A percentile compares a stretch with the other conserved stretches of the same genome.
Conservation (phyloP, 2,797 vertebrate genomes). For the Mycteria americana region DNA sequence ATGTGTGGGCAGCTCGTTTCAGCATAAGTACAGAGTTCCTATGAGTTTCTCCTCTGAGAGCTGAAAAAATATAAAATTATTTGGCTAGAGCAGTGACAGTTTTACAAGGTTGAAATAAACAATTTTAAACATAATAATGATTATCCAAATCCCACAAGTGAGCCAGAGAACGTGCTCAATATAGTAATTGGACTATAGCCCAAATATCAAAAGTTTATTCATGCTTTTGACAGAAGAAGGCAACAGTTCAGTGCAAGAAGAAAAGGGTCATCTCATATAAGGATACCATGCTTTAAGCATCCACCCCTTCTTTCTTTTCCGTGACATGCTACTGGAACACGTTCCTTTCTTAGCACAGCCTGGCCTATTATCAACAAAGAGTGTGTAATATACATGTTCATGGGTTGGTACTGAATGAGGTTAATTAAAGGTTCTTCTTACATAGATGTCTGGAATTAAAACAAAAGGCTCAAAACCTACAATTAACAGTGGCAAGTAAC, state of each 20-base stretch:
- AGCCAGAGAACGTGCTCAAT: not conserved
- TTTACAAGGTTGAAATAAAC: not conserved
- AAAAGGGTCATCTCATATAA: not conserved
- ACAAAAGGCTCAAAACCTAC: conserved; percentile 63
- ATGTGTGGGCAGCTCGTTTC: not conserved
- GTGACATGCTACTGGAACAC: conserved; percentile 14
- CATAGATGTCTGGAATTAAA: conserved; percentile 68
- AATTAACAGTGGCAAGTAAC: conserved; percentile 70
- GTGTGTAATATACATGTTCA: conserved; percentile 59
- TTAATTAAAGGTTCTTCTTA: conserved; percentile 75
- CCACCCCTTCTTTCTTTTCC: conserved; percentile 22
- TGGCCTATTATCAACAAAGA: conserved; percentile 58
- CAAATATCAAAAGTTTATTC: not conserved
- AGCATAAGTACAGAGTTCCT: not conserved
- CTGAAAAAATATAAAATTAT: not conserved
- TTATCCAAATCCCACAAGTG: not conserved
- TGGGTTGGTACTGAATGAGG: conserved; percentile 56
- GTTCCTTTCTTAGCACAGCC: conserved; percentile 60
- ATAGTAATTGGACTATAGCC: not conserved
- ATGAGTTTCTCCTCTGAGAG: not conserved
- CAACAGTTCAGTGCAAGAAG: not conserved
- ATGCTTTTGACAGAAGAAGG: not conserved
- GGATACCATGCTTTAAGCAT: not conserved
- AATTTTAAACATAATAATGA: not conserved
- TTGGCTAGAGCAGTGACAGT: not conserved